A percentile compares a stretch with the other conserved stretches of the same genome.
Evolutionary conservation across 2,113 vertebrate genomes (phyloP).

Genomic region (Progne subis): DNA sequence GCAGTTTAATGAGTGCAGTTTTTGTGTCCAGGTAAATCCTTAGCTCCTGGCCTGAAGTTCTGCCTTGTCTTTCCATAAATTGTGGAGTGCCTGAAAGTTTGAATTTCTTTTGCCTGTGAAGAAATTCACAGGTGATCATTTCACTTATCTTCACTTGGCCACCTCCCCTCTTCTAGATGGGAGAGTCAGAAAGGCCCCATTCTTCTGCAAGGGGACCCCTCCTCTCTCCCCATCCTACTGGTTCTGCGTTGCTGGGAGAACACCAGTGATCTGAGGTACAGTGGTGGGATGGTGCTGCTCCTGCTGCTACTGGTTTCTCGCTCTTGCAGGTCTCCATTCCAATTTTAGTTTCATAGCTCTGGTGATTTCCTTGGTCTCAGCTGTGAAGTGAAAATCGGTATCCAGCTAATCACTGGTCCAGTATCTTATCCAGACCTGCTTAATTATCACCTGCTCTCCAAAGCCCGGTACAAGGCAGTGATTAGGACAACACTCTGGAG

Average conservation of each 20-base stretch:
- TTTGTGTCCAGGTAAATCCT: not conserved
- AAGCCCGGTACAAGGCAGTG: not conserved
- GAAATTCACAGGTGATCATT: not conserved
- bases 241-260: not conserved
- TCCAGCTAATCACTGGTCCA: not conserved
- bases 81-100: not conserved
- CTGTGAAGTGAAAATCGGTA: constrained; percentile 30
- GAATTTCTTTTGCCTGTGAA: not conserved
- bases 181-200: not conserved
- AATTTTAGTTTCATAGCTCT: not conserved
- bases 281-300: not conserved
- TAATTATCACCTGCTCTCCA: constrained; percentile 54
- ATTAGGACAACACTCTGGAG: not conserved
- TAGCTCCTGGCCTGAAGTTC: not conserved
- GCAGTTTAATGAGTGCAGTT: not conserved
- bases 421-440: constrained; percentile 39
- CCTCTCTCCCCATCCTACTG: not conserved
- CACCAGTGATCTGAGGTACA: not conserved
- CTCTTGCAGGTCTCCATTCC: not conserved
- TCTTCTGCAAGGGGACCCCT: not conserved
- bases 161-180: not conserved
- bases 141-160: not conserved
- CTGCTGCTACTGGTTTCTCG: not conserved
- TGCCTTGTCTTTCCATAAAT: not conserved
- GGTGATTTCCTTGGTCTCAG: constrained; percentile 2